Evolutionary conservation across 1,140 invertebrate genomes (phyloP).

Genomic region (Portunus trituberculatus): DNA sequence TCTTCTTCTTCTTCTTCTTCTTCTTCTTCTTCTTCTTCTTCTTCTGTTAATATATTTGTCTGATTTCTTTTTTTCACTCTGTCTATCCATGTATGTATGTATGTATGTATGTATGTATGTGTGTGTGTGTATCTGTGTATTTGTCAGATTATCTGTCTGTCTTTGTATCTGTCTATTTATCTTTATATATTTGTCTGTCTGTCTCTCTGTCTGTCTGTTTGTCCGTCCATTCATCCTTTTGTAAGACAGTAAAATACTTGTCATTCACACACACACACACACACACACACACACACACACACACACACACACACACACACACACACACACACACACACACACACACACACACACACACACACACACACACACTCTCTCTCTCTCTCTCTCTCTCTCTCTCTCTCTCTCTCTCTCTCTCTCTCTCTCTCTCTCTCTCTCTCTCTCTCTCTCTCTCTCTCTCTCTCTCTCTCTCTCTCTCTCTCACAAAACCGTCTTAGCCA

Average conservation of each 20-base stretch:
- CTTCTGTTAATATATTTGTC: background rate
- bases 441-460: background rate
- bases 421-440: background rate
- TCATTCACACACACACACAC: background rate
- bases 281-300: too few relatives aligned
- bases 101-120: background rate
- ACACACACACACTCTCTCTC: too few relatives aligned
- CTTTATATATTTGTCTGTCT: background rate
- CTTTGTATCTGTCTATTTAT: background rate
- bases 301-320: background rate
- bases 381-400: too few relatives aligned
- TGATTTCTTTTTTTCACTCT: background rate
- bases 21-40: background rate
- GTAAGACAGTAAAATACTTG: background rate
- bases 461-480: background rate
- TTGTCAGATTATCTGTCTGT: background rate
- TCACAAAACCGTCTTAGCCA: background rate
- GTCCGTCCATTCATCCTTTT: background rate
- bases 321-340: background rate
- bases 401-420: too few relatives aligned
- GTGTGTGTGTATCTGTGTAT: background rate
- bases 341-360: background rate
- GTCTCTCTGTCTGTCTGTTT: background rate
- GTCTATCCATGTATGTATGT: background rate
- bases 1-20: background rate